Evolutionary conservation across 1,140 invertebrate genomes (phyloP).

Genomic region (Bicyclus anynana): DNA sequence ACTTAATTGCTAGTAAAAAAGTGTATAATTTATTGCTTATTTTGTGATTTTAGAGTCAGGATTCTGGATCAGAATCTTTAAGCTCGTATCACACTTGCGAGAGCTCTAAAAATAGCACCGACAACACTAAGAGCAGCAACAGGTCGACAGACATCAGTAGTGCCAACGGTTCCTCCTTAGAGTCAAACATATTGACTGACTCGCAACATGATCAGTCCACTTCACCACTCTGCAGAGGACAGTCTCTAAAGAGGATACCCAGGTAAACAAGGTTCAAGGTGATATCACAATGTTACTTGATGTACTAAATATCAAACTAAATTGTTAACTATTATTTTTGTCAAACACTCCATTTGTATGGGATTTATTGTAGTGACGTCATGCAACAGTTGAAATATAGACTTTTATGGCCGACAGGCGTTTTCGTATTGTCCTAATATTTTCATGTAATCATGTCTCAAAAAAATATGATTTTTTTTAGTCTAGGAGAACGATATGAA

Average conservation of each 20-base stretch:
- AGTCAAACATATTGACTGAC: constrained; percentile 51
- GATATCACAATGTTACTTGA: too few relatives aligned
- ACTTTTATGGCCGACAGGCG: too few relatives aligned
- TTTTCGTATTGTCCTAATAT: too few relatives aligned
- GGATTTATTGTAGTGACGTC: too few relatives aligned
- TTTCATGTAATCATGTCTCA: too few relatives aligned
- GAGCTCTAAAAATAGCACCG: constrained; percentile 59
- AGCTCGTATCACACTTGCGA: constrained; percentile 73
- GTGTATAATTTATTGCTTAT: not conserved
- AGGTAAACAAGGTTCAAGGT: constrained; percentile 27
- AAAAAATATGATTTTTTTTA: too few relatives aligned
- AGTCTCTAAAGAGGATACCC: constrained; percentile 68
- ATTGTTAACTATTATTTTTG: too few relatives aligned
- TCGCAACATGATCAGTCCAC: constrained; percentile 67
- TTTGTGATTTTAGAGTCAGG: constrained; percentile 41
- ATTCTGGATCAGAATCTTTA: constrained; percentile 56
- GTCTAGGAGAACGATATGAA: too few relatives aligned
- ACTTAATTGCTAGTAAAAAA: not conserved
- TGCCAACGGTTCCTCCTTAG: constrained; percentile 50
- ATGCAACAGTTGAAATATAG: too few relatives aligned
- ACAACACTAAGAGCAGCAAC: constrained; percentile 48
- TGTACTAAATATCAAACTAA: too few relatives aligned
- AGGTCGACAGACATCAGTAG: constrained; percentile 58
- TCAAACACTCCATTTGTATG: too few relatives aligned
- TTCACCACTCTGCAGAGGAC: constrained; percentile 74